Conservation (phyloP, 2,113 vertebrate genomes). For the Danio rerio region DNA sequence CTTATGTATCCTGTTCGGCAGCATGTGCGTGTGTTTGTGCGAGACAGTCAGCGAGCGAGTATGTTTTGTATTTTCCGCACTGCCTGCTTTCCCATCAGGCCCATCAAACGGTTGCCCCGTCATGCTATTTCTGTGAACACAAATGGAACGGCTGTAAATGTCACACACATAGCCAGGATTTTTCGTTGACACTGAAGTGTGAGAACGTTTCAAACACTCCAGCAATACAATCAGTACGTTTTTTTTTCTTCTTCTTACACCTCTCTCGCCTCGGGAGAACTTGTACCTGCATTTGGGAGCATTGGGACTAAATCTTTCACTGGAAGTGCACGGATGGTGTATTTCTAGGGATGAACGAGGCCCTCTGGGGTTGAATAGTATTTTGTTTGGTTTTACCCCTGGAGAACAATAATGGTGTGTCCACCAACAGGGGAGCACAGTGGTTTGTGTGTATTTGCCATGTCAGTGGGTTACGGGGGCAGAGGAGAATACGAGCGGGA, state of each 20-base stretch:
- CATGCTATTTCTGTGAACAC: conserved; percentile 19
- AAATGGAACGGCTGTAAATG: conserved; percentile 5
- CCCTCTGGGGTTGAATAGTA: conserved; percentile 45
- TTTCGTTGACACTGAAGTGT: background rate
- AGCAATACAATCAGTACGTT: background rate
- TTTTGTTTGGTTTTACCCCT: conserved; percentile 52
- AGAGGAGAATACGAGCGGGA: conserved; percentile 31
- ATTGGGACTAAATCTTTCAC: conserved; percentile 25
- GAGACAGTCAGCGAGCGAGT: background rate
- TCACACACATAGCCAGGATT: conserved; percentile 7
- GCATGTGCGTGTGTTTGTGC: conserved; percentile 43
- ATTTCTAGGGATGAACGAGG: conserved; percentile 30
- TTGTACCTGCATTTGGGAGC: conserved; percentile 14
- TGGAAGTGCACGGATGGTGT: conserved; percentile 24
- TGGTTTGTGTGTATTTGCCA: conserved; percentile 34
- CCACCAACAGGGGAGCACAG: conserved; percentile 14
- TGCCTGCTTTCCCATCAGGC: conserved; percentile 35
- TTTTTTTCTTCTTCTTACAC: conserved; percentile 5
- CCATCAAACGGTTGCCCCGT: conserved; percentile 22
- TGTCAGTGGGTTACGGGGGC: conserved; percentile 34
- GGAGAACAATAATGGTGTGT: conserved; percentile 54
- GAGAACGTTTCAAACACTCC: background rate
- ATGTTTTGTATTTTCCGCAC: conserved; percentile 43
- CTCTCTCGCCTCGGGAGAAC: background rate
- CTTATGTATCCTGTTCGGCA: conserved; percentile 51